Base-by-base conservation (phyloP, 92 coral and sea anemone genomes). In the Epizoanthus ramosus region DNA sequence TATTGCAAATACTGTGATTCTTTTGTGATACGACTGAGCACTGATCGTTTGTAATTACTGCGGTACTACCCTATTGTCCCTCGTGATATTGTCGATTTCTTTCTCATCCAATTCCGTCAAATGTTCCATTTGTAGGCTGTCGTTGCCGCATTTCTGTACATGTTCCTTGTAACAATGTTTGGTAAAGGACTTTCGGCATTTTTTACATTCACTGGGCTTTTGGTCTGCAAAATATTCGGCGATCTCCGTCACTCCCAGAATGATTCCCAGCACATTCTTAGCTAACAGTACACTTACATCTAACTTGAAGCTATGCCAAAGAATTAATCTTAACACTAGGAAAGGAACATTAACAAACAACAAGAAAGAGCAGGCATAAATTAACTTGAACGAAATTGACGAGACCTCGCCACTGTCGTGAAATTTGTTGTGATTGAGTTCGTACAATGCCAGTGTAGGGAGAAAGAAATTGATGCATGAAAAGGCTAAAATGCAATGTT, bases 371-470 rank as follows among this genome's bases (percentile, higher is more conserved):
- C 74, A 84, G 61, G 88, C 87, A 74, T 92, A 92, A 14, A 92
- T 58, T 19, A 92, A 81, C 85, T 88, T 92, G 74, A 87, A 92
- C 22, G 97, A 92, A 4, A 92, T 76, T 15, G 90, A 75, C n/a
- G 97, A 81, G 33, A 90, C 86, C 71, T 92, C 90, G 28, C 97
- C 97, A 16, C 79, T 92, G n/a, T 88, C 93, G 23, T 80, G 90
- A 85, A 93, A 93, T 71, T 90, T 88, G 87, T 93, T 93, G 19
- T 82, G 89, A 52, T 88, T 93, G 28, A 93, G 71, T 84, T 93
- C 97, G 79, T 90, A 93, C 71, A 93, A 67, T 13, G 97, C 97
- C n/a, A 93, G 82, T 5, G 88, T 89, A 14, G 97, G 97, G 52
- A 92, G 92, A 63, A 91, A 89, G 77, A 92, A 85, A 59, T 92